phyloP scores from a whole-genome alignment of 2,797 vertebrate genomes.

The Pelochelys cantorii region DNA sequence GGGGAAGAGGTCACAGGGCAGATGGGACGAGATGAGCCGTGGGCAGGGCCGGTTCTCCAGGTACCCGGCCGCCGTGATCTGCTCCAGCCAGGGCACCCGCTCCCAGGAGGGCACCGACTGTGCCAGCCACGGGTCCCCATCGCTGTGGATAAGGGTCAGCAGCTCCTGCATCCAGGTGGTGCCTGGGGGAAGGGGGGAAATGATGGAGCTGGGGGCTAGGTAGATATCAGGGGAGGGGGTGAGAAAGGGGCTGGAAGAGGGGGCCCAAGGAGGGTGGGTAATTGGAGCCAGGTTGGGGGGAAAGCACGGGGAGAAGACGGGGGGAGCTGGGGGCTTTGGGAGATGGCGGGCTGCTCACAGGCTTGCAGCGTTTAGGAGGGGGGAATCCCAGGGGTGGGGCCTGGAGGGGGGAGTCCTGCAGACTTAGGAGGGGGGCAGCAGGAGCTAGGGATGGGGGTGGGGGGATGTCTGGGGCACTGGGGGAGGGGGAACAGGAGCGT shows the following conservation, averaged over 20 bases:
- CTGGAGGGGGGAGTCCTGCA: too few relatives aligned
- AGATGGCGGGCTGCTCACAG: too few relatives aligned
- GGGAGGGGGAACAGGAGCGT: not conserved
- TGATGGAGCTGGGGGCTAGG: not conserved
- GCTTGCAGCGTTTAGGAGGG: not conserved
- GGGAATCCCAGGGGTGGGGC: too few relatives aligned
- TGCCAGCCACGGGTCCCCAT: constrained; percentile 83
- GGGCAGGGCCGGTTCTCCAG: constrained; percentile 77
- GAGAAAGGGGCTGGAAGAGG: accelerated
- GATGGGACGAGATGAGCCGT: constrained; percentile 86
- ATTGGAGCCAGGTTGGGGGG: not conserved
- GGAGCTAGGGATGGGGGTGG: not conserved
- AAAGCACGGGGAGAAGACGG: too few relatives aligned
- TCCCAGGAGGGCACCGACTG: constrained; percentile 87
- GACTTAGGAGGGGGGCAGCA: not conserved
- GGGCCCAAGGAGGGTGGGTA: too few relatives aligned
- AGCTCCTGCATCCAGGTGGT: constrained; percentile 82
- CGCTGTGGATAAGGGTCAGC: constrained; percentile 81
- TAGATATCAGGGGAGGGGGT: accelerated
- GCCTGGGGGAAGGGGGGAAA: constrained; percentile 30
- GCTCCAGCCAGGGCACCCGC: constrained; percentile 89
- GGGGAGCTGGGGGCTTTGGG: constrained; percentile 64
- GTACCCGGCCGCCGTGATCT: constrained; percentile 62
- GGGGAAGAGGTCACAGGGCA: constrained; percentile 84
- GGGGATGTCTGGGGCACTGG: not conserved